phyloP scores from a whole-genome alignment of 2,113 vertebrate species.

The Epinephelus fuscoguttatus region DNA sequence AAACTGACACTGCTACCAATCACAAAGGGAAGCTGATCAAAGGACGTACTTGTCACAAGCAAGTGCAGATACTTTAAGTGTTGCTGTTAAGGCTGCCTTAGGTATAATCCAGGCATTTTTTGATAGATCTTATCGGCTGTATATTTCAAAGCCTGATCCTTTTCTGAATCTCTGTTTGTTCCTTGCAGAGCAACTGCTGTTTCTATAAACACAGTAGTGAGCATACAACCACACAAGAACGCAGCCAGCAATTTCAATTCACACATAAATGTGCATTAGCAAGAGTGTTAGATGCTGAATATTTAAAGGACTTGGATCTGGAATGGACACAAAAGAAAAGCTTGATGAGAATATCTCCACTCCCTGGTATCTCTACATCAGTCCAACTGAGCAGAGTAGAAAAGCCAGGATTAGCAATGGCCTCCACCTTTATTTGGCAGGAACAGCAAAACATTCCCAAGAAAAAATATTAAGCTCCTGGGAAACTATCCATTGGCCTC shows the following conservation, averaged over 20 bases:
- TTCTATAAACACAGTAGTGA: not conserved
- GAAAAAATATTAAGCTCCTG: not conserved
- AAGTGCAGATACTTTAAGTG: not conserved
- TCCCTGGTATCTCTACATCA: not conserved
- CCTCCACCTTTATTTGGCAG: not conserved
- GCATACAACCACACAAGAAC: not conserved
- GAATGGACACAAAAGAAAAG: not conserved
- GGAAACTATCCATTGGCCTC: conserved; percentile 17
- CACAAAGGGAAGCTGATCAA: not conserved
- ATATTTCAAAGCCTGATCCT: not conserved
- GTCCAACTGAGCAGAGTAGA: not conserved
- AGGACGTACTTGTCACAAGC: not conserved
- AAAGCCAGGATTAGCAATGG: not conserved
- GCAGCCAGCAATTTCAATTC: not conserved
- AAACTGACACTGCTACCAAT: not conserved
- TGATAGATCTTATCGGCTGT: not conserved
- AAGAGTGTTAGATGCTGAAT: not conserved
- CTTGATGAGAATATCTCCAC: not conserved
- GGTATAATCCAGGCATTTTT: not conserved
- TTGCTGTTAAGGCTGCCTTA: not conserved
- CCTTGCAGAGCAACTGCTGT: not conserved
- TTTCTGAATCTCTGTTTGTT: conserved; percentile 21
- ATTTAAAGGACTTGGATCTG: not conserved
- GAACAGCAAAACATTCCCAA: not conserved
- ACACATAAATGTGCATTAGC: not conserved